Evolutionary conservation across 2,888 invertebrate species (phyloP), one percentile per base, ranked within the genome.

Genomic region (Clusia tigrina): DNA sequence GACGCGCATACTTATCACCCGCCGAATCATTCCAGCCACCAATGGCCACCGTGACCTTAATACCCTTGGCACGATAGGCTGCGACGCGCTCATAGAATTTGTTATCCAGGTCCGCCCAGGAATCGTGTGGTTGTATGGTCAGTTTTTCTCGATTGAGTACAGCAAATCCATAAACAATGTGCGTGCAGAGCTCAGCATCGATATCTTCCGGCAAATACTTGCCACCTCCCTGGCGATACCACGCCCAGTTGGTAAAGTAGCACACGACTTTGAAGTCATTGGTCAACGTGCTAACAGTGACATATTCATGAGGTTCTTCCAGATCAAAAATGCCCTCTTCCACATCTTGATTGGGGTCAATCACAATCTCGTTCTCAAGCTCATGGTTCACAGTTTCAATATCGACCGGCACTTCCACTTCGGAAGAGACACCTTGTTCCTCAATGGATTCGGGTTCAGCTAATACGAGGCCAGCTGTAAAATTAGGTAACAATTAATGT

Each of bases 11-110:
- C 78, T 95, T 95, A 80, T 93, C 92, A 2, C 94, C 94, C 0
- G 91, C 92, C 0, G 95, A 96, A 83, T 96, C 95, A 77, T 95
- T 96, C 96, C 96, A 96, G 0, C 96, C 97, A 5, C 97, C 97
- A 63, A 97, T 89, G 0, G 96, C 96, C 1, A 97, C 86, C 0
- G 94, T 85, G 0, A 94, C 92, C 81, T 93, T 94, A 15, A 93
- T 87, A 0, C 91, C 91, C 69, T 89, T 89, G 1, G 86, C 84
- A 72, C 90, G 93, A 25, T 91, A 86, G 0, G 89, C 89, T 0
- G 90, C 90, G 2, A 96, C 92, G 77, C 94, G 90, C 74, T 93
- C 93, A 81, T 95, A 96, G 83, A 95, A 95, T 89, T 92, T 92
- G 80, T 95, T 95, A 80, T 95, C 95, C 67, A 93, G 87, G 81